Conservation (phyloP, 2,797 vertebrate genomes). For the Phataginus tetradactyla region DNA sequence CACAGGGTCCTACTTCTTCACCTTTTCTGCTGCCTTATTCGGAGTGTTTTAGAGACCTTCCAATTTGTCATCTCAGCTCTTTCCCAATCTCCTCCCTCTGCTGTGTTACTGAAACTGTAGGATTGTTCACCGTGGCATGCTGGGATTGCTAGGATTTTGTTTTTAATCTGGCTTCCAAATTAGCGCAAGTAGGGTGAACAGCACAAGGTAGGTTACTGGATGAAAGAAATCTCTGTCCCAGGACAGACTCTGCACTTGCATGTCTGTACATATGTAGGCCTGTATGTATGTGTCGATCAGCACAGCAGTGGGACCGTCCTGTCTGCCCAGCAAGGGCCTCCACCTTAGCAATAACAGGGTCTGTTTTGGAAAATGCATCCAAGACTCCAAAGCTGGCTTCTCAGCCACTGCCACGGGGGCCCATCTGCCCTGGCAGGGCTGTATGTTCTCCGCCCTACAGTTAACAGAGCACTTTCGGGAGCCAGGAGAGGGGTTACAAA, state of each 20-base stretch:
- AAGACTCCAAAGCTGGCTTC: constrained; percentile 69
- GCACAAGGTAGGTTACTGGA: constrained; percentile 83
- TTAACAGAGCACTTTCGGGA: constrained; percentile 85
- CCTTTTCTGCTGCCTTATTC: constrained; percentile 82
- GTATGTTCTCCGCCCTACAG: constrained; percentile 72
- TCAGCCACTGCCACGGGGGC: constrained; percentile 64
- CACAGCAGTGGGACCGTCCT: constrained; percentile 24
- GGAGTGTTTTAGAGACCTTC: constrained; percentile 76
- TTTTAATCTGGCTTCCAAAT: constrained; percentile 80
- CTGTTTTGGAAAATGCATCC: constrained; percentile 74
- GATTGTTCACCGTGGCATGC: constrained; percentile 77
- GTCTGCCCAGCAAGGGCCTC: constrained; percentile 76
- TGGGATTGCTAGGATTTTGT: constrained; percentile 81
- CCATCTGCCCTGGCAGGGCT: constrained; percentile 68
- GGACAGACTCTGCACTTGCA: constrained; percentile 79
- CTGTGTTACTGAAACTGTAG: constrained; percentile 74
- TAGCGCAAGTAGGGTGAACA: constrained; percentile 82
- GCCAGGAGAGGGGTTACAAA: constrained; percentile 76
- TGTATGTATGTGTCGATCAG: constrained; percentile 79
- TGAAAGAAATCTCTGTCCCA: constrained; percentile 71
- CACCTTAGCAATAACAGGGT: constrained; percentile 78
- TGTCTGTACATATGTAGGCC: constrained; percentile 79
- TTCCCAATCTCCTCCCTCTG: constrained; percentile 56
- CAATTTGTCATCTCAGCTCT: constrained; percentile 78
- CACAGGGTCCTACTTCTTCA: background rate